These are phyloP conservation scores for Heteronetta atricapilla DNA, from an alignment of 2,113 vertebrate genomes.

Conservation along the genomic window DNA sequence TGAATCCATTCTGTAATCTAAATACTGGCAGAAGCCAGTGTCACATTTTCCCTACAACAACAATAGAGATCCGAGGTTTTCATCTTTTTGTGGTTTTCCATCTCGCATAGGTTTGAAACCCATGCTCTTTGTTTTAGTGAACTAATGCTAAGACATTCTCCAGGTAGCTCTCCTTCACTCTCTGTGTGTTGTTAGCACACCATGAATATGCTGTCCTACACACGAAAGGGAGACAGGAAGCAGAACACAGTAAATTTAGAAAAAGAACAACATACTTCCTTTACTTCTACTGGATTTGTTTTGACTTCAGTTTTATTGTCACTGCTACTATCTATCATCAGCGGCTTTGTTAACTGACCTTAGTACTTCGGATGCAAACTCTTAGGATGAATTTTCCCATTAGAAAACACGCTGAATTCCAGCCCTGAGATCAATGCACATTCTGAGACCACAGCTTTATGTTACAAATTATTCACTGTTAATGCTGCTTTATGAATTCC, in stretches of 20 bases:
- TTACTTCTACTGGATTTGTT: not conserved
- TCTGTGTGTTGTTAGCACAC: not conserved
- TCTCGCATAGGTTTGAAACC: not conserved
- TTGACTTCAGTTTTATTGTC: not conserved
- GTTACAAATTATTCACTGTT: not conserved
- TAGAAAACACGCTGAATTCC: not conserved
- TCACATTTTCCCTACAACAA: not conserved
- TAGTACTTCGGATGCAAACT: not conserved
- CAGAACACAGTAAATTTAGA: not conserved
- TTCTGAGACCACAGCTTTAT: not conserved
- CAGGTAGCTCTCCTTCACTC: not conserved
- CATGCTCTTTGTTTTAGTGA: not conserved
- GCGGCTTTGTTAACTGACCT: not conserved
- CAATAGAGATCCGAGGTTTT: no score
- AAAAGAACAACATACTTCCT: not conserved
- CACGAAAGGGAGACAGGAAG: not conserved
- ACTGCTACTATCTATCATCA: not conserved
- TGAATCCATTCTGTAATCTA: accelerated
- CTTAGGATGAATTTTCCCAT: not conserved
- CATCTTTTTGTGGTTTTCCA: no score
- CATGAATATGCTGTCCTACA: not conserved
- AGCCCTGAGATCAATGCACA: not conserved
- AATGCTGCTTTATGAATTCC: not conserved
- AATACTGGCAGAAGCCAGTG: not conserved
- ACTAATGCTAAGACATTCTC: not conserved